Evolutionary conservation across 2,113 vertebrate genomes (phyloP).

Genomic region (Barnardius zonarius): DNA sequence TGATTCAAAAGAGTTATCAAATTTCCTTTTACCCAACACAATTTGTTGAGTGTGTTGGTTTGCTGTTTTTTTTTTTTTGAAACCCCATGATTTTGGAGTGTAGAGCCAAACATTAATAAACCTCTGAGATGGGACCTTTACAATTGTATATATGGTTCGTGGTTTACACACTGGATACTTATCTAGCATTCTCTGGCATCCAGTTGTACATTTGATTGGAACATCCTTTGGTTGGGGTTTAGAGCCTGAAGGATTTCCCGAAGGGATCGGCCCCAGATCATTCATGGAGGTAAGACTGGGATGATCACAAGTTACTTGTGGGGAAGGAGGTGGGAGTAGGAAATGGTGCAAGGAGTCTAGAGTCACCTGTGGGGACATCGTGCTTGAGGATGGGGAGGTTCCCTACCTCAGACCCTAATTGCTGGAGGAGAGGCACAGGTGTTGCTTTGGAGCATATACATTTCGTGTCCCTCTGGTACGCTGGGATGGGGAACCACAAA

Average conservation of each 20-base stretch:
- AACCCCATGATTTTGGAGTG: background rate
- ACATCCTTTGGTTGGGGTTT: conserved; percentile 17
- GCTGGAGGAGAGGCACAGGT: background rate
- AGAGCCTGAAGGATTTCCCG: background rate
- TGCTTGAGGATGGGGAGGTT: background rate
- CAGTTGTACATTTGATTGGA: conserved; percentile 10
- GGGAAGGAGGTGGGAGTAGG: background rate
- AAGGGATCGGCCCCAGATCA: background rate
- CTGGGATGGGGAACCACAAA: background rate
- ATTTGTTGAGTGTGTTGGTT: conserved; percentile 3
- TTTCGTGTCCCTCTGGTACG: background rate
- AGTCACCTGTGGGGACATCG: background rate
- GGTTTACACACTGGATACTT: conserved; percentile 22
- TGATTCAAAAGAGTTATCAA: conserved; percentile 6
- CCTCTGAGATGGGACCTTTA: background rate
- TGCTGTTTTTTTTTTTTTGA: background rate
- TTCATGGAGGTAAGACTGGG: background rate
- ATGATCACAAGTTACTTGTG: background rate
- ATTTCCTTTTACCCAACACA: conserved; percentile 11
- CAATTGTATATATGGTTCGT: background rate
- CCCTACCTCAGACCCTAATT: background rate
- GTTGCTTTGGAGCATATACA: background rate
- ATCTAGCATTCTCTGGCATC: background rate
- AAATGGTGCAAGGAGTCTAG: background rate
- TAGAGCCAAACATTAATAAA: background rate